Conservation (phyloP, 2,797 vertebrate genomes). For the Phataginus tricuspis region DNA sequence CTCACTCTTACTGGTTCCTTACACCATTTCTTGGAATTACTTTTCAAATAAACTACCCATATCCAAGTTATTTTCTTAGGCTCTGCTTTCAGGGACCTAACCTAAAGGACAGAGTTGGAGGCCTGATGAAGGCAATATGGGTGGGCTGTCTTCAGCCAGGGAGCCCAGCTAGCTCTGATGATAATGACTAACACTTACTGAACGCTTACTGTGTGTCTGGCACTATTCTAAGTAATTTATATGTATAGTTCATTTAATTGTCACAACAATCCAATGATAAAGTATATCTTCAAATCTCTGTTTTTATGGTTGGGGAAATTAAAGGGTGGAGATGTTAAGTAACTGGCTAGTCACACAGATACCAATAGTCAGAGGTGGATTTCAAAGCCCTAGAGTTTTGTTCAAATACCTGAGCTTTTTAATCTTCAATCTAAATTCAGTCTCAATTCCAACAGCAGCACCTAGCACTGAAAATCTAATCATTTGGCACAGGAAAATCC, state of each 20-base stretch:
- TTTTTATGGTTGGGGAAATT: not conserved
- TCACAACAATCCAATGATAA: not conserved
- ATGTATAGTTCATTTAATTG: not conserved
- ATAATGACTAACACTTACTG: not conserved
- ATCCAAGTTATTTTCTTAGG: not conserved
- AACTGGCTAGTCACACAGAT: not conserved
- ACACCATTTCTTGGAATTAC: not conserved
- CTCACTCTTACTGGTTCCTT: not conserved
- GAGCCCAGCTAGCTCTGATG: not conserved
- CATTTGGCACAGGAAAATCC: not conserved
- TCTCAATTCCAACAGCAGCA: not conserved
- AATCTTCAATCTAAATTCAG: not conserved
- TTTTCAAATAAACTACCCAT: not conserved
- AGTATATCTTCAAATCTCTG: not conserved
- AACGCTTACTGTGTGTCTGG: not conserved
- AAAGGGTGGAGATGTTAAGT: not conserved
- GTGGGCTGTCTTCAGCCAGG: not conserved
- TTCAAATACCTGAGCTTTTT: not conserved
- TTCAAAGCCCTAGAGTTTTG: not conserved
- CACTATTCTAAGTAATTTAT: not conserved
- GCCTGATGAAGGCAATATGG: not conserved
- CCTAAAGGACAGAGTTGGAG: not conserved
- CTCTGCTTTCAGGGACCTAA: not conserved
- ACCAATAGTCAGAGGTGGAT: not conserved
- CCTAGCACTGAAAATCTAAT: not conserved